These are phyloP conservation scores for Drosophila longiperda DNA, from an alignment of 2,888 invertebrate species.

Conservation along the genomic window DNA sequence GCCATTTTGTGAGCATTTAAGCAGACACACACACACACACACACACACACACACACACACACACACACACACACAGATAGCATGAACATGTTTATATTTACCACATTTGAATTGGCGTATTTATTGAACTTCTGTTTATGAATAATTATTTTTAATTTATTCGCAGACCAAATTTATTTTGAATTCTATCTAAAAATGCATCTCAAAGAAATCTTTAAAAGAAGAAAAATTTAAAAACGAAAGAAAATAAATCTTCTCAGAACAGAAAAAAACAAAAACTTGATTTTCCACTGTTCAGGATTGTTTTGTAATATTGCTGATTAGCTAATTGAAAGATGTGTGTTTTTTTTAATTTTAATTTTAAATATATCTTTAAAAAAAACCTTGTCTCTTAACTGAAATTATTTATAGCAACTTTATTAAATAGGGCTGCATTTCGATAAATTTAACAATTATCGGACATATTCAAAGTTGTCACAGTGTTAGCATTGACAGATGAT, in stretches of 20 bases:
- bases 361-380: background rate
- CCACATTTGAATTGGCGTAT: background rate
- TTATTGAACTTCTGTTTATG: background rate
- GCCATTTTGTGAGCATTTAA: slow-evolving; percentile 64
- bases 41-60: slow-evolving; percentile 12
- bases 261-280: background rate
- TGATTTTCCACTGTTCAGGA: background rate
- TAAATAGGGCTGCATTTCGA: background rate
- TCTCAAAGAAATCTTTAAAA: background rate
- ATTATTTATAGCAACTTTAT: background rate
- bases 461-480: background rate
- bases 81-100: background rate
- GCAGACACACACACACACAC: slow-evolving; percentile 24
- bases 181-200: background rate
- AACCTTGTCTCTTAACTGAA: background rate
- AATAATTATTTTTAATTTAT: background rate
- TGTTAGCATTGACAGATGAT: background rate
- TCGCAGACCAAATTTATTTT: background rate
- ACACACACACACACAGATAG: slow-evolving; percentile 1
- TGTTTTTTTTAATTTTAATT: background rate
- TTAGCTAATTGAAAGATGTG: background rate
- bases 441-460: background rate
- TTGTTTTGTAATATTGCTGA: background rate
- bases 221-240: no score
- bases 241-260: no score